These are phyloP conservation scores for Patella depressa DNA, from an alignment of 2,888 invertebrate genomes.

Conservation along the genomic window DNA sequence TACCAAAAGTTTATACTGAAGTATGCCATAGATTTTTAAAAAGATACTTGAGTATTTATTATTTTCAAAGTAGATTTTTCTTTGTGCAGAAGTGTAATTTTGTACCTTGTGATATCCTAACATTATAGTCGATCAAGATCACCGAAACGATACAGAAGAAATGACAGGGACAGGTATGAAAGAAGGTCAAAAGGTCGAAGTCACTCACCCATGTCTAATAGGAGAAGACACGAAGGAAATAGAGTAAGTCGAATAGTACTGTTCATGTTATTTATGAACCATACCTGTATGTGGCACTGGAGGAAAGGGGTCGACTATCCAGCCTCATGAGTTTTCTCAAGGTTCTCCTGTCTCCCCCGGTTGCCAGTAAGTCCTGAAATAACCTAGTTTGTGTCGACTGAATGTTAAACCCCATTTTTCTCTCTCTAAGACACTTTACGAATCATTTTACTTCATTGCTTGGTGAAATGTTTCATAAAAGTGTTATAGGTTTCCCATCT, in stretches of 20 bases:
- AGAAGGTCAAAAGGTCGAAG: constrained; percentile 67
- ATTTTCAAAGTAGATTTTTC: constrained; percentile 9
- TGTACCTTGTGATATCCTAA: no score
- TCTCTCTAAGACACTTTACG: no score
- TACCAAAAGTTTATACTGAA: neutral
- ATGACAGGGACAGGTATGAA: constrained; percentile 62
- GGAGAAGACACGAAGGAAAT: constrained; percentile 76
- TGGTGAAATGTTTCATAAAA: no score
- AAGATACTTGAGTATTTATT: neutral
- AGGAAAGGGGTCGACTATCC: no score
- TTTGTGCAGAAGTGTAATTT: neutral
- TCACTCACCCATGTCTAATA: constrained; percentile 78
- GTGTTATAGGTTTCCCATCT: no score
- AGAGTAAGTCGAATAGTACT: constrained; percentile 32
- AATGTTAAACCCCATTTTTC: no score
- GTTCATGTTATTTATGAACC: neutral
- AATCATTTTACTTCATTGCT: no score
- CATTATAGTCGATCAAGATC: neutral
- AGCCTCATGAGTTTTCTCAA: no score
- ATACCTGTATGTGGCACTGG: neutral
- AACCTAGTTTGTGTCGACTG: no score
- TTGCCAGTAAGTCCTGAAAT: no score
- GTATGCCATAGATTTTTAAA: neutral
- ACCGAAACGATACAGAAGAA: neutral
- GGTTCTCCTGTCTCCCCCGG: no score